These are phyloP conservation scores for Alectoris magna DNA, from an alignment of 2,797 vertebrate species.

Conservation along the genomic window DNA sequence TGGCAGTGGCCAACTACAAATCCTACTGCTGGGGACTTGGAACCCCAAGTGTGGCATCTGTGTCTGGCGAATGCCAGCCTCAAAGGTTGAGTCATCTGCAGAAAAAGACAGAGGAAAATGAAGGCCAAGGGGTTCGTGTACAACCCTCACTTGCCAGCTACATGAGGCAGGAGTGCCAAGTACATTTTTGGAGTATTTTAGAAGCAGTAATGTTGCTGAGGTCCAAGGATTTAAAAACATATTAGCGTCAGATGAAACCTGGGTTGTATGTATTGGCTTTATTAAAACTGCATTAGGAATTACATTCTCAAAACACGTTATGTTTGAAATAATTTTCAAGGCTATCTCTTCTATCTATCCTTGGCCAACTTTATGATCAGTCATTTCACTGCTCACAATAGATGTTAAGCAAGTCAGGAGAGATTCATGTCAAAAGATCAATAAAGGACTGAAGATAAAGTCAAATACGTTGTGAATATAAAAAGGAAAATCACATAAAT, in stretches of 20 bases:
- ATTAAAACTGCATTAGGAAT: background rate
- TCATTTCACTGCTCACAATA: background rate
- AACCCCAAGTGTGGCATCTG: slow-evolving; percentile 46
- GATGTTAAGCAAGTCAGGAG: slow-evolving; percentile 5
- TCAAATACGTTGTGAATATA: background rate
- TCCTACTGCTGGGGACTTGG: slow-evolving; percentile 30
- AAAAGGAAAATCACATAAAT: slow-evolving; percentile 5
- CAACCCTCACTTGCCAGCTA: background rate
- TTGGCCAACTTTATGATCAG: slow-evolving; percentile 21
- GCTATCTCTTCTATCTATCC: background rate
- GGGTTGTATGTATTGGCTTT: background rate
- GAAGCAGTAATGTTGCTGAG: background rate
- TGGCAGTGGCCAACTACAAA: background rate
- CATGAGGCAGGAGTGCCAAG: background rate
- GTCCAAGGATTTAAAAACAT: slow-evolving; percentile 20
- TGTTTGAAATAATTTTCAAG: background rate
- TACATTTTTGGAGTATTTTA: slow-evolving; percentile 7
- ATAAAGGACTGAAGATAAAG: background rate
- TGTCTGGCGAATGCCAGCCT: background rate
- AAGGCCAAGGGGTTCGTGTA: background rate
- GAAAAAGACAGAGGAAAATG: background rate
- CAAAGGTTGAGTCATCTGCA: slow-evolving; percentile 36
- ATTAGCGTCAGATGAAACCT: slow-evolving; percentile 2
- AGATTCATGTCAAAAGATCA: slow-evolving; percentile 25
- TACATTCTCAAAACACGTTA: background rate